These are phyloP conservation scores for Cheilosia urbana DNA, from an alignment of 2,888 invertebrate genomes.

Conservation along the genomic window DNA sequence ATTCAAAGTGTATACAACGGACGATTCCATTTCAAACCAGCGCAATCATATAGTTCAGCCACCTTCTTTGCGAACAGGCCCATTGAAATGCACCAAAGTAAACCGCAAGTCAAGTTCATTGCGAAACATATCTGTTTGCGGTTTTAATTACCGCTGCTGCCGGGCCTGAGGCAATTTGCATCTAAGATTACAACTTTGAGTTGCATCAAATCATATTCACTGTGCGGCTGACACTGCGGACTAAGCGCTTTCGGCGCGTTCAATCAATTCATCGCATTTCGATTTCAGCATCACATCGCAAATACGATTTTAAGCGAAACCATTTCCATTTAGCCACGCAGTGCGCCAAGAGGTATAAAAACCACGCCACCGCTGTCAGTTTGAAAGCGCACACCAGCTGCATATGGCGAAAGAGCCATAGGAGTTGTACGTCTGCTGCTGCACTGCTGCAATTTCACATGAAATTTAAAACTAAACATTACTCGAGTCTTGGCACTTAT, in stretches of 20 bases:
- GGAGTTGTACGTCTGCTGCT: constrained; percentile 30
- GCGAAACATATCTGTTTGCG: constrained; percentile 68
- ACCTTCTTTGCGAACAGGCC: constrained; percentile 30
- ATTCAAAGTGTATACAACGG: not conserved
- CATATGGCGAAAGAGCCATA: constrained; percentile 45
- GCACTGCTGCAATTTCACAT: constrained; percentile 69
- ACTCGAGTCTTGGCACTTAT: constrained; percentile 35
- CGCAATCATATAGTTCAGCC: constrained; percentile 27
- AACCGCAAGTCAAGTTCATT: constrained; percentile 74
- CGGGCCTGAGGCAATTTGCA: constrained; percentile 58
- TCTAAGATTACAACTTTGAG: constrained; percentile 54
- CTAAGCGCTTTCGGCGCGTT: constrained; percentile 38
- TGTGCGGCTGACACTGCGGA: not conserved
- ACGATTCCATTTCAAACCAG: not conserved
- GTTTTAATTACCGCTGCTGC: constrained; percentile 67
- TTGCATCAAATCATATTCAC: constrained; percentile 61
- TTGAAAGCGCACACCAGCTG: constrained; percentile 51
- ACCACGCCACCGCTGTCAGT: constrained; percentile 22
- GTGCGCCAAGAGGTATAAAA: constrained; percentile 4
- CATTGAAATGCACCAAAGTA: not conserved
- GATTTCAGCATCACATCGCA: constrained; percentile 67
- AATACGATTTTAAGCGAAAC: constrained; percentile 42
- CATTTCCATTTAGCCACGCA: constrained; percentile 41
- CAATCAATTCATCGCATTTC: constrained; percentile 68
- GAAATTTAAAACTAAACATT: constrained; percentile 69